These are phyloP conservation scores for Fregata magnificens DNA, from an alignment of 2,113 vertebrate genomes.

Conservation along the genomic window DNA sequence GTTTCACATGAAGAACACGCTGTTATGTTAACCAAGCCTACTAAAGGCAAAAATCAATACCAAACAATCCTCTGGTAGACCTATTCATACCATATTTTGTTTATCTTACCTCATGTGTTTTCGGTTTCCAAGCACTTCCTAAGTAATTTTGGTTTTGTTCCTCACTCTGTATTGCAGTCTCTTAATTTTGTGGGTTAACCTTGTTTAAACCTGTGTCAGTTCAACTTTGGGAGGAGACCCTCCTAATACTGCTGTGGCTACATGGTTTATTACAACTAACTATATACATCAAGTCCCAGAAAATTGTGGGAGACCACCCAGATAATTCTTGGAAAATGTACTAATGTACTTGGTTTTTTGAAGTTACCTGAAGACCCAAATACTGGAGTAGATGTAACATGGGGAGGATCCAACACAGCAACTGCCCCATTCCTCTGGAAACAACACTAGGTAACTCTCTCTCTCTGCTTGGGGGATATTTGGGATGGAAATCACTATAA, in stretches of 20 bases:
- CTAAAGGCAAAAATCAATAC: background rate
- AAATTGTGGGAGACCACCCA: background rate
- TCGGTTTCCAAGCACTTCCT: background rate
- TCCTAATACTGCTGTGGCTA: fast-evolving
- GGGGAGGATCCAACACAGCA: background rate
- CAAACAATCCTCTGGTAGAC: background rate
- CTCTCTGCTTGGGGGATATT: background rate
- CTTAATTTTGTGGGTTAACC: fast-evolving
- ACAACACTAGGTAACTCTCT: background rate
- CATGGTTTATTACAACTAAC: background rate
- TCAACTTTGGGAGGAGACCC: background rate
- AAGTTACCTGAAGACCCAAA: background rate
- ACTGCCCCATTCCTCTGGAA: background rate
- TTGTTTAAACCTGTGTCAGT: background rate
- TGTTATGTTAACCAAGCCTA: background rate
- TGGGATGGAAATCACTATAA: background rate
- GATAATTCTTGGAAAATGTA: background rate
- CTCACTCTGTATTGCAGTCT: background rate
- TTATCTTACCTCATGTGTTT: background rate
- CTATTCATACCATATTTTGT: background rate
- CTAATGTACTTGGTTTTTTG: background rate
- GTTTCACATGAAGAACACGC: background rate
- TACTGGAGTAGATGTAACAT: background rate
- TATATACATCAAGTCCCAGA: background rate
- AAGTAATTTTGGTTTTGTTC: background rate